Percentiles rank a stretch among this genome's conserved stretches.
phyloP scores from a whole-genome alignment of 2,888 invertebrate species.

The Limnephilus marmoratus region DNA sequence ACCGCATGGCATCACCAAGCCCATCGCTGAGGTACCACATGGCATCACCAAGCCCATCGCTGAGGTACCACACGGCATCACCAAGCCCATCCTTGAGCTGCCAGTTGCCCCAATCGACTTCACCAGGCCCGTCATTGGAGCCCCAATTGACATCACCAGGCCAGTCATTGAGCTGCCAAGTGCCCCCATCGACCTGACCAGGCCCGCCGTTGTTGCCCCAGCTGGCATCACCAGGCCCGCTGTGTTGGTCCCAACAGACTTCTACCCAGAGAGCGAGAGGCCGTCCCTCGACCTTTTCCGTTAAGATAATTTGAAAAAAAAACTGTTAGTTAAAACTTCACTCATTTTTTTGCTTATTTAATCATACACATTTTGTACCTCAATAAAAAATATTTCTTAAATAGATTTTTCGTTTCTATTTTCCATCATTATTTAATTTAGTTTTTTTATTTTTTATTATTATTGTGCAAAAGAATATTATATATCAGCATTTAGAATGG shows the following conservation, averaged over 20 bases:
- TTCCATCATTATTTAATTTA: no score
- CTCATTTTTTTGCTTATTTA: no score
- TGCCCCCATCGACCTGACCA: neutral
- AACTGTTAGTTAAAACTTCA: no score
- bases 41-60: constrained; percentile 5
- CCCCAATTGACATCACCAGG: neutral
- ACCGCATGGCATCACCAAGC: no score
- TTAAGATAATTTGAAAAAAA: neutral
- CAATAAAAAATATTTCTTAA: no score
- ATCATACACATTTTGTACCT: no score
- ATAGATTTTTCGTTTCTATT: no score
- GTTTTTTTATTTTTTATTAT: no score
- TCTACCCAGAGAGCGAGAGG: neutral
- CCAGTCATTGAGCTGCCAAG: neutral
- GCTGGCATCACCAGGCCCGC: constrained; percentile 17
- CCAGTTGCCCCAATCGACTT: neutral
- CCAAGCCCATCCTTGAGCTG: neutral
- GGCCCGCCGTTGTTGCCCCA: neutral
- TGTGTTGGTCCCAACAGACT: neutral
- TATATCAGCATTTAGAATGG: no score
- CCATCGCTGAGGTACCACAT: no score
- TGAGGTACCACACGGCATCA: neutral
- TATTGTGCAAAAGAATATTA: no score
- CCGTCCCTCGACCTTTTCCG: constrained; percentile 12
- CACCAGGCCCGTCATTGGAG: neutral